Base-by-base conservation (phyloP, 1,140 invertebrate species). In the Drosophila bipectinata region DNA sequence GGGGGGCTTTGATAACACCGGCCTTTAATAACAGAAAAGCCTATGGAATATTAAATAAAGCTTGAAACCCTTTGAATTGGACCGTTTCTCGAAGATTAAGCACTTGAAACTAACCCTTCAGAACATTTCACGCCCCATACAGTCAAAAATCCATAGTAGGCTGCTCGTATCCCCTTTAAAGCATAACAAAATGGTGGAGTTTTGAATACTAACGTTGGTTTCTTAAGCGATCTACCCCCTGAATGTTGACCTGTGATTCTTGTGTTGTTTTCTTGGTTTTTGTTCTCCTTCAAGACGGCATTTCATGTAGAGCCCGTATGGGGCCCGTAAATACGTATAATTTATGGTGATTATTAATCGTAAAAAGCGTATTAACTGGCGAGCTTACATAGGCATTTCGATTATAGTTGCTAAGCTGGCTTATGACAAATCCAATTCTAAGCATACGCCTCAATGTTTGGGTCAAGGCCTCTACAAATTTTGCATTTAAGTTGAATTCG, bases 311-410 rank as follows among this genome's bases (percentile, higher is more conserved):
- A 15, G 44, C 15, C 8, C n/a, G 41, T 47, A 47, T 10, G 15
- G 47, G 28, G 28, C 21, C 1, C 67, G 60, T 54, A 72, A 72
- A 60, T 24, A 48, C 49, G 32, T 49, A 55, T 72, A 62, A 72
- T 72, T 72, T 72, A 72, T 72, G 57, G 30, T 72, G 66, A 44
- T 45, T 59, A 72, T 71, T 72, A 72, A 72, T 71, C 51, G 41
- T 32, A 69, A 56, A 69, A 57, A 67, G n/a, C 61, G 24, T 39
- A 68, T 68, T 69, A 57, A 69, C 63, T 57, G 68, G 26, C 12
- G 51, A 12, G 3, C 39, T 69, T 57, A 71, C 64, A 69, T 69
- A 37, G 64, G 32, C 48, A 52, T 60, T 71, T 52, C n/a, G 30
- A 55, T 18, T 15, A 24, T 9, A 26, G 47, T 32, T 44, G 34